A percentile compares a stretch with the other conserved stretches of the same genome.
Conservation (phyloP, 2,113 vertebrate genomes). For the Melozone crissalis region DNA sequence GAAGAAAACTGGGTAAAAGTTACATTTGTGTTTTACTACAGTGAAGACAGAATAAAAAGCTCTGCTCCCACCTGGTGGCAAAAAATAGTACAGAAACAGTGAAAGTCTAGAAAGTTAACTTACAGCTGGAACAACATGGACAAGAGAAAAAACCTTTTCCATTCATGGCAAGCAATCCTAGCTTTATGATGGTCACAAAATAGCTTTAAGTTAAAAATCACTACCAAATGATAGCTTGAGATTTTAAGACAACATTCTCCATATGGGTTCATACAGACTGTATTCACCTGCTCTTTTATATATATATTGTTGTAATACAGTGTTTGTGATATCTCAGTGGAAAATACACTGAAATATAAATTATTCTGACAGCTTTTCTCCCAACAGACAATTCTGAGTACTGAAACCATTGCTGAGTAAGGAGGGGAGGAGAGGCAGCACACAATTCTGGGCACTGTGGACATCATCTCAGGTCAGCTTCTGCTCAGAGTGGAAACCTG, state of each 20-base stretch:
- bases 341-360: background rate
- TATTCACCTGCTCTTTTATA: background rate
- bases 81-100: background rate
- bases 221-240: background rate
- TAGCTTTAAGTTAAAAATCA: background rate
- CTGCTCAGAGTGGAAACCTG: background rate
- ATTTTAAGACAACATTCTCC: background rate
- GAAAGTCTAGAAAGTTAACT: background rate
- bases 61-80: constrained; percentile 14
- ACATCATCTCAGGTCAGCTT: background rate
- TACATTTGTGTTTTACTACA: background rate
- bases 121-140: background rate
- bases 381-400: background rate
- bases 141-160: background rate
- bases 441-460: background rate
- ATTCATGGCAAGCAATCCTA: background rate
- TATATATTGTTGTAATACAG: background rate
- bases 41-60: background rate
- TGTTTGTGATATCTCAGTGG: background rate
- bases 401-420: background rate
- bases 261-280: background rate
- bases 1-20: background rate
- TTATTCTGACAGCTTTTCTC: background rate
- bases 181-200: background rate
- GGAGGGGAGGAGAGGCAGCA: background rate